Evolutionary conservation across 2,113 vertebrate genomes (phyloP).

Genomic region (Dromaius novaehollandiae): DNA sequence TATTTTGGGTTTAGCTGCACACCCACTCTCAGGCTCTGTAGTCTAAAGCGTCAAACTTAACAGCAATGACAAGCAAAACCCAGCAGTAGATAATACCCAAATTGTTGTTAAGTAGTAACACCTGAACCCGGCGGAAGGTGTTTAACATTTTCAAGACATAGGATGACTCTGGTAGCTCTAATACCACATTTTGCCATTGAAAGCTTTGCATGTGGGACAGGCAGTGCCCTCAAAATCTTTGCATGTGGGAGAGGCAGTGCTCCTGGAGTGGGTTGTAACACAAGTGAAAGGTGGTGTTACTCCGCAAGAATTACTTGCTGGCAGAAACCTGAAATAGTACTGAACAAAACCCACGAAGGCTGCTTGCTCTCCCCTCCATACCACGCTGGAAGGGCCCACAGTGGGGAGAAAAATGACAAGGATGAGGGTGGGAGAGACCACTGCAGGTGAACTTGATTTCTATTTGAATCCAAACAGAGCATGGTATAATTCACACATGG

Average conservation of each 20-base stretch:
- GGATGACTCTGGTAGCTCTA: neutral
- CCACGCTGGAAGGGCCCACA: neutral
- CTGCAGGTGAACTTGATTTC: neutral
- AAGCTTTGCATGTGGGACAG: neutral
- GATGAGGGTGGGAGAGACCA: neutral
- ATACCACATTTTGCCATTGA: neutral
- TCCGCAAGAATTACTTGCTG: neutral
- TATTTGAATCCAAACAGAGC: neutral
- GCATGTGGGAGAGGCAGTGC: neutral
- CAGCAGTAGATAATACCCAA: neutral
- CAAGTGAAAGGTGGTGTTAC: neutral
- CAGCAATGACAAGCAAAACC: neutral
- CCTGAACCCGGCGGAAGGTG: neutral
- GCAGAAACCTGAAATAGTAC: neutral
- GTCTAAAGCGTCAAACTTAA: neutral
- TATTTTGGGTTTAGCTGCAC: neutral
- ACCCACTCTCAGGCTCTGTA: neutral
- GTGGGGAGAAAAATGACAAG: neutral
- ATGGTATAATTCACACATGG: neutral
- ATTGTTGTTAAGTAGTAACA: neutral
- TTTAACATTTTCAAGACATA: neutral
- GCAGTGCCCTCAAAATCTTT: neutral
- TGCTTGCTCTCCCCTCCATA: neutral
- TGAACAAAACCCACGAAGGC: neutral
- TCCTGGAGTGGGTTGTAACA: neutral